Base-by-base conservation (phyloP, 2,888 invertebrate genomes). In the Lochmaea crataegi region DNA sequence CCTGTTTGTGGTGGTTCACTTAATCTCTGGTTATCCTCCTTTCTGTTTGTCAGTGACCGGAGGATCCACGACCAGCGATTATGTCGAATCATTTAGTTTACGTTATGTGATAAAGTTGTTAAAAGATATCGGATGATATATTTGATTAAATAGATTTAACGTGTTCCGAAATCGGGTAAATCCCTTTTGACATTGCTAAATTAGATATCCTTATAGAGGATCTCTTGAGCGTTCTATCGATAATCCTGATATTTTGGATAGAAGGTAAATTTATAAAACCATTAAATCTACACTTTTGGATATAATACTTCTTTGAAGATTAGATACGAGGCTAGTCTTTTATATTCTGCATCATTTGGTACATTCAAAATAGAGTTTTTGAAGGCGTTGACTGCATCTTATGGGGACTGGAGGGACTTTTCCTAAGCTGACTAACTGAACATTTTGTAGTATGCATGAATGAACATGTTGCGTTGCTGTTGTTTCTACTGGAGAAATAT, bases 1-100 rank as follows among this genome's bases (percentile, higher is more conserved):
- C 66, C 63, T 14, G 48, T 66, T 56, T 53, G 61, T 53, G 71
- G 48, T 42, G 51, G 41, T 56, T 41, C 45, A 64, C 64, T 58
- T 72, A 72, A 72, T 68, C 64, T 68, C 69, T 45, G 69, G 69
- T 65, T 82, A 82, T 83, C 83, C 81, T 83, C 81, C 81, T 74
- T 76, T 61, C 75, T 78, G 78, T 79, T 80, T 80, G 80, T 78
- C 80, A 75, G 77, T 75, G 66, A 71, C 71, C 71, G 65, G 16
- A 7, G 18, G 68, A 38, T 69, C 75, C 79, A 60, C 56, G 60
- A 58, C 32, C 32, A 58, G 76, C 84, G 85, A 85, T 86, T 86
- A 86, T 85, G 84, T 84, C 85, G 85, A 85, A 85, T 85, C 86
- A 85, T 86, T 86, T 71, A 71, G 48, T 71, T 60, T 85, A 81